Conservation (phyloP, 1,140 invertebrate genomes). For the Platorchestia sp. region DNA sequence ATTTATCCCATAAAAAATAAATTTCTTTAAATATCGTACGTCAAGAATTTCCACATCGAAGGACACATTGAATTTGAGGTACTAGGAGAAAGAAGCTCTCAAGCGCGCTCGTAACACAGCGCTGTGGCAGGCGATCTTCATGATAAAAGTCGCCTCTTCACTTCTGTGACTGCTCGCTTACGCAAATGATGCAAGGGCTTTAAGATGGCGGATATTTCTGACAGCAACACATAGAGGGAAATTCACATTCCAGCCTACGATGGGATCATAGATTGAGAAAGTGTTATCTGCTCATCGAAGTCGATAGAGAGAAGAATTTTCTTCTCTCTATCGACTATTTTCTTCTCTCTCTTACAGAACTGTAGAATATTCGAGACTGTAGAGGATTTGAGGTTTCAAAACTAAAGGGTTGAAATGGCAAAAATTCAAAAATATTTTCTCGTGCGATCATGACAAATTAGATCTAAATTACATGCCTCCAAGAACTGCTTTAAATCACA, state of each 20-base stretch:
- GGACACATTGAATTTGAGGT: no score
- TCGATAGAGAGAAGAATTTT: not conserved
- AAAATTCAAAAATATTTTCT: not conserved
- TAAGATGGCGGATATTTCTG: not conserved
- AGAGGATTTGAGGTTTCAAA: not conserved
- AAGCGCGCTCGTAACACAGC: no score
- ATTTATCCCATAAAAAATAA: no score
- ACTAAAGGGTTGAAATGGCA: not conserved
- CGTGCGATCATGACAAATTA: not conserved
- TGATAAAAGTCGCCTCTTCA: not conserved
- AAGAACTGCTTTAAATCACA: not conserved
- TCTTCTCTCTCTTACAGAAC: not conserved
- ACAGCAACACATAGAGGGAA: not conserved
- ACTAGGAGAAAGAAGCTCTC: no score
- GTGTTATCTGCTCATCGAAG: not conserved
- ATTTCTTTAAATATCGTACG: no score
- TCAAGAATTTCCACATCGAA: no score
- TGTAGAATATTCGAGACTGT: not conserved
- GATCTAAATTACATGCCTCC: not conserved
- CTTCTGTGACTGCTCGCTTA: not conserved
- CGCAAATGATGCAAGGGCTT: not conserved
- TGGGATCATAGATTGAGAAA: not conserved
- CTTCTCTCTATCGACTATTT: not conserved
- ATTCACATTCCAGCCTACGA: not conserved
- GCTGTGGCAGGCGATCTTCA: no score